phyloP scores from a whole-genome alignment of 2,888 invertebrate genomes.

The Drosophila anomelani region DNA sequence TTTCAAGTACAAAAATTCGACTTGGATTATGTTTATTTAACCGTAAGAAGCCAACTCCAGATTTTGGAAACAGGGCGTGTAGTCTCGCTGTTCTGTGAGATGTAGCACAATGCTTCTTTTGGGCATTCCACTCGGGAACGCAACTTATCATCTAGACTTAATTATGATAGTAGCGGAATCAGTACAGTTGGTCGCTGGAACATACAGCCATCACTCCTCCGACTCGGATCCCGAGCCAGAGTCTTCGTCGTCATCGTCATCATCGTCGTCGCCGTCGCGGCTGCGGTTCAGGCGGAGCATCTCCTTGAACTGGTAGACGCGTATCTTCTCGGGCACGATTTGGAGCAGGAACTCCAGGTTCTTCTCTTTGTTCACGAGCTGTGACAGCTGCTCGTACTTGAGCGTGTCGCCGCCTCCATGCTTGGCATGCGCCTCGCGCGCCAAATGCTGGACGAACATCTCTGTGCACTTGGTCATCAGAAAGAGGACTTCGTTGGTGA shows the following conservation, averaged over 20 bases:
- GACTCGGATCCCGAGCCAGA: conserved; percentile 44
- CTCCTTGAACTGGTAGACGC: conserved; percentile 81
- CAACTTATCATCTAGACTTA: conserved; percentile 6
- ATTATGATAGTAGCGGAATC: conserved; percentile 5
- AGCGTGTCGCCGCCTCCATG: conserved; percentile 52
- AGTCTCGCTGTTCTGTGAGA: neutral
- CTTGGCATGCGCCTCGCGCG: conserved; percentile 71
- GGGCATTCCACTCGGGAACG: neutral
- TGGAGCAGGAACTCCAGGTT: conserved; percentile 82
- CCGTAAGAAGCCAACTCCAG: neutral
- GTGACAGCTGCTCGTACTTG: conserved; percentile 81
- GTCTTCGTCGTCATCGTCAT: conserved; percentile 51
- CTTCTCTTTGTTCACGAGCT: conserved; percentile 75
- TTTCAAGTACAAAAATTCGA: neutral
- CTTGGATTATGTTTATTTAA: neutral
- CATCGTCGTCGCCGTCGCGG: conserved; percentile 51
- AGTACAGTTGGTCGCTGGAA: neutral
- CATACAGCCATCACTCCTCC: conserved; percentile 29
- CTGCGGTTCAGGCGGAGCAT: conserved; percentile 64
- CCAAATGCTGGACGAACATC: conserved; percentile 82
- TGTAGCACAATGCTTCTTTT: neutral
- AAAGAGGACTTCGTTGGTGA: conserved; percentile 80
- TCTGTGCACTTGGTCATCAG: conserved; percentile 82
- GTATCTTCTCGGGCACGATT: conserved; percentile 83
- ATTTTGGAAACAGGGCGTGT: neutral